A percentile compares a stretch with the other conserved stretches of the same genome.
These are phyloP conservation scores for Perognathus longimembris DNA, from an alignment of 2,113 vertebrate genomes.

Conservation along the genomic window DNA sequence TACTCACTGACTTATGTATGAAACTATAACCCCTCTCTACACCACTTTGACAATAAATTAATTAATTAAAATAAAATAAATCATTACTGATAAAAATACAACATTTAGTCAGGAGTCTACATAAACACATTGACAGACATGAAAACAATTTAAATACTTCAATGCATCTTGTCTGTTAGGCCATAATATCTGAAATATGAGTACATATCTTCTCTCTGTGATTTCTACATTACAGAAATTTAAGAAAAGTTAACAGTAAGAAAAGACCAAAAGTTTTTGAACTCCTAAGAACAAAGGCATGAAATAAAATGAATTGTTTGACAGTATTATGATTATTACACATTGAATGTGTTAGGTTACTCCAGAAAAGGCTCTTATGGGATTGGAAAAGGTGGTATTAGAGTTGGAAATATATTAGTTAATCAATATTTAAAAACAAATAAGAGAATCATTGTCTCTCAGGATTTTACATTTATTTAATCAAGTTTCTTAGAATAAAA, in stretches of 20 bases:
- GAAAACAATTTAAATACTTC: slow-evolving; percentile 6
- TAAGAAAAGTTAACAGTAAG: slow-evolving; percentile 38
- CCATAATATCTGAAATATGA: neutral
- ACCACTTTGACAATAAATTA: too few relatives aligned
- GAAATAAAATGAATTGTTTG: slow-evolving; percentile 44
- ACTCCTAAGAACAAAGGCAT: slow-evolving; percentile 6
- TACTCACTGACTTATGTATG: too few relatives aligned
- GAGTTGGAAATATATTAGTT: slow-evolving; percentile 26
- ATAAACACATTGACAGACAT: neutral
- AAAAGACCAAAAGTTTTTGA: neutral
- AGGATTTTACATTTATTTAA: slow-evolving; percentile 55
- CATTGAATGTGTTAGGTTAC: neutral
- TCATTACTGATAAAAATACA: too few relatives aligned
- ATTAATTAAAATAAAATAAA: too few relatives aligned
- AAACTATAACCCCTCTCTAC: too few relatives aligned
- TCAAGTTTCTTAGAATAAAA: slow-evolving; percentile 46
- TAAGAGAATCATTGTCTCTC: slow-evolving; percentile 1
- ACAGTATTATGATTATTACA: slow-evolving; percentile 8
- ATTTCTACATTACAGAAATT: slow-evolving; percentile 24
- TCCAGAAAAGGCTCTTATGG: slow-evolving; percentile 31
- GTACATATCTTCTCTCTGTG: neutral
- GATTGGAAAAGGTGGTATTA: neutral
- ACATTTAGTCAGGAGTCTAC: neutral
- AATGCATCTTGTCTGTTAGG: neutral
- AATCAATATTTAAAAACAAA: slow-evolving; percentile 51